Percentiles rank a stretch among this genome's conserved stretches.
Evolutionary conservation across 2,797 vertebrate genomes (phyloP).

Genomic region (Oryzias sinensis): DNA sequence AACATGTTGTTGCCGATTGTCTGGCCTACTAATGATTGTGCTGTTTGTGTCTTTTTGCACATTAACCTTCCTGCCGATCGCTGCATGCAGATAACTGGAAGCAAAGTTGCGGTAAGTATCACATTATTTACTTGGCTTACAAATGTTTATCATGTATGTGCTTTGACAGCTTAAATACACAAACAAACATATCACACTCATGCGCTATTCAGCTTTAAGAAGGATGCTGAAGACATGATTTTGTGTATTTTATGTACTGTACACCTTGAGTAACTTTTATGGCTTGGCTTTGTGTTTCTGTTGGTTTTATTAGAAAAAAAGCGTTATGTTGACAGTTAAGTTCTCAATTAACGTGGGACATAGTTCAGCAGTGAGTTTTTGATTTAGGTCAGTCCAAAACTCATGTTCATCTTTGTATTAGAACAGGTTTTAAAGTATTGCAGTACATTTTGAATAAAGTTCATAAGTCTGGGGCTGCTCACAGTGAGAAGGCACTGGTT

Average conservation of each 20-base stretch:
- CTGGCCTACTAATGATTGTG: slow-evolving; percentile 89
- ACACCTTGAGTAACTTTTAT: slow-evolving; percentile 58
- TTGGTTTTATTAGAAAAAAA: no score
- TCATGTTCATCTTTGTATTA: no score
- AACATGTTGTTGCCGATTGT: slow-evolving; percentile 72
- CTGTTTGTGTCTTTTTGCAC: slow-evolving; percentile 92
- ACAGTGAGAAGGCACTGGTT: no score
- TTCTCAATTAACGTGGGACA: no score
- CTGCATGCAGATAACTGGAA: slow-evolving; percentile 99
- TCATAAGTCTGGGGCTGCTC: no score
- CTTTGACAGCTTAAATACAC: slow-evolving; percentile 14
- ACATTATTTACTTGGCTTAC: slow-evolving; percentile 76
- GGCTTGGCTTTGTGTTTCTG: slow-evolving; percentile 29
- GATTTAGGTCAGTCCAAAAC: no score
- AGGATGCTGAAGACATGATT: slow-evolving; percentile 32
- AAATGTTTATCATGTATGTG: slow-evolving; percentile 51
- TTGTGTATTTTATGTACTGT: slow-evolving; percentile 18
- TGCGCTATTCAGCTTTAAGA: slow-evolving; percentile 16
- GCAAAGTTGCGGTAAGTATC: slow-evolving; percentile 97
- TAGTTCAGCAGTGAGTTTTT: no score
- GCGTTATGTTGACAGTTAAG: no score
- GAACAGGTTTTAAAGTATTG: no score
- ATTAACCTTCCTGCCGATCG: slow-evolving; percentile 92
- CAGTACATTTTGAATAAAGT: no score
- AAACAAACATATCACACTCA: neutral